Conservation (phyloP, 1,140 invertebrate genomes). For the Cecropterus lyciades region DNA sequence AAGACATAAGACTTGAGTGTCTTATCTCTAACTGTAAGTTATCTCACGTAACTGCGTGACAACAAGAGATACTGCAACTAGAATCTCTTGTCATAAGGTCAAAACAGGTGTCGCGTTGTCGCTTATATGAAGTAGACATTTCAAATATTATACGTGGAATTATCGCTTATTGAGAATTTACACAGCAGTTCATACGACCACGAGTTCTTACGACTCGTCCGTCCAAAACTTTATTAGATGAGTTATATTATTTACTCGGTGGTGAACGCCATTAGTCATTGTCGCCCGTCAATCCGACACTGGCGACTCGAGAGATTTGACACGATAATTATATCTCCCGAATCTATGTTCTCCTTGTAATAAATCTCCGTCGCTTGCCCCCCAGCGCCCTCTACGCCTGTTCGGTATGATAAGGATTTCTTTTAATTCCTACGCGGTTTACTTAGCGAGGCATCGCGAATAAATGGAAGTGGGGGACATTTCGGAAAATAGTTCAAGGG, state of each 20-base stretch:
- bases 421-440: slow-evolving; percentile 18
- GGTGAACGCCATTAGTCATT: slow-evolving; percentile 59
- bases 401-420: slow-evolving; percentile 17
- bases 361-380: slow-evolving; percentile 41
- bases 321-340: slow-evolving; percentile 50
- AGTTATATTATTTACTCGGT: slow-evolving; percentile 26
- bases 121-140: too few relatives aligned
- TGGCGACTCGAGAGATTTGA: slow-evolving; percentile 44
- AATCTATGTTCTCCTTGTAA: slow-evolving; percentile 41
- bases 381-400: background rate
- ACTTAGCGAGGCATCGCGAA: background rate
- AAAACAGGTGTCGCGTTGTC: too few relatives aligned
- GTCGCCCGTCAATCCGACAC: slow-evolving; percentile 49
- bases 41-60: too few relatives aligned
- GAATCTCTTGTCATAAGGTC: too few relatives aligned
- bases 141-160: too few relatives aligned
- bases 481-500: background rate
- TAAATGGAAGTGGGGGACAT: background rate
- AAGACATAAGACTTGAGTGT: too few relatives aligned
- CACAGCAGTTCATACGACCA: too few relatives aligned
- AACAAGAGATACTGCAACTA: too few relatives aligned
- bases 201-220: too few relatives aligned
- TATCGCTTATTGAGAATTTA: too few relatives aligned
- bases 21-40: too few relatives aligned
- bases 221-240: too few relatives aligned